Conservation (phyloP, 2,113 vertebrate genomes). For the Anguilla rostrata region DNA sequence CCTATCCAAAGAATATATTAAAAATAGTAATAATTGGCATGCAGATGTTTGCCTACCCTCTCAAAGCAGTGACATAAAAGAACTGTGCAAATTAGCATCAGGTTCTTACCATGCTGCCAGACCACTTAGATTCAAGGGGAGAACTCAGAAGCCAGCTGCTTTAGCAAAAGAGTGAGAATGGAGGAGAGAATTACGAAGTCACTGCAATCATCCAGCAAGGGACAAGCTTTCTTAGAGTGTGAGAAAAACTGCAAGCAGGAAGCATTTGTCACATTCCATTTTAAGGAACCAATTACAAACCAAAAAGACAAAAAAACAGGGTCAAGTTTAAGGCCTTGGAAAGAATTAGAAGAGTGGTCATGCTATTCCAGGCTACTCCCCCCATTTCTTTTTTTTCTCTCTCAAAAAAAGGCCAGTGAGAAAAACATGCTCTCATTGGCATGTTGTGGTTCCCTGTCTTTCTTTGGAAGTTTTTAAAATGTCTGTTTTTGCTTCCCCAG, state of each 20-base stretch:
- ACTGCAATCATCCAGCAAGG: conserved; percentile 33
- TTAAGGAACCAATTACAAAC: conserved; percentile 34
- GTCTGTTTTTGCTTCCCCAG: conserved; percentile 63
- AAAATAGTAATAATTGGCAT: not conserved
- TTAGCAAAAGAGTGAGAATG: conserved; percentile 1
- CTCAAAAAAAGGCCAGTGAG: not conserved
- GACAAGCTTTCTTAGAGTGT: conserved; percentile 26
- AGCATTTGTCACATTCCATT: conserved; percentile 48
- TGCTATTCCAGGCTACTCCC: not conserved
- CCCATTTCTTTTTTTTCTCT: not conserved
- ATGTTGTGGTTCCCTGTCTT: conserved; percentile 32
- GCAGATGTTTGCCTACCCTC: not conserved
- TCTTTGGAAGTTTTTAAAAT: conserved; percentile 53
- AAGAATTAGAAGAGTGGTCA: conserved; percentile 30
- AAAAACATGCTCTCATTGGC: conserved; percentile 9
- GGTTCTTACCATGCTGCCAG: conserved; percentile 27
- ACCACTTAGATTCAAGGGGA: not conserved
- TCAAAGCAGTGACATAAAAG: not conserved
- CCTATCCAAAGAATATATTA: not conserved
- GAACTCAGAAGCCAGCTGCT: not conserved
- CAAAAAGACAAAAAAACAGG: conserved; percentile 31
- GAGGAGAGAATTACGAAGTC: conserved; percentile 31
- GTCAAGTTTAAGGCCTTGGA: conserved; percentile 39
- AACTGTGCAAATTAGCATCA: conserved; percentile 10
- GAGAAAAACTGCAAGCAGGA: conserved; percentile 40